Evolutionary conservation across 1,140 invertebrate species (phyloP), one percentile per base, ranked within the genome.

Genomic region (Batillaria attramentaria): DNA sequence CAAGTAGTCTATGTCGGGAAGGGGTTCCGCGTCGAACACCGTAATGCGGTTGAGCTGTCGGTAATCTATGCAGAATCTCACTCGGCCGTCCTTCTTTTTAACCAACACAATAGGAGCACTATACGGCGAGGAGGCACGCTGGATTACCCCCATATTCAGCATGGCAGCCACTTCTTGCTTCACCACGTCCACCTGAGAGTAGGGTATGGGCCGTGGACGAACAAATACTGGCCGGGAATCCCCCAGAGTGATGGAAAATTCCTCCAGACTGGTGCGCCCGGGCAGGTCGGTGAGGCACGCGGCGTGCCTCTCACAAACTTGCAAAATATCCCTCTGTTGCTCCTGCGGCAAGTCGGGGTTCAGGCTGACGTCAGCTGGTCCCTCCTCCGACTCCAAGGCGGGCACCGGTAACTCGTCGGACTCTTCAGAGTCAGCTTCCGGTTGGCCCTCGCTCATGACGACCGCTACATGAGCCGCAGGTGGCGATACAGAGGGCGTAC

Each of bases 1-100:
- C n/a, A n/a, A n/a, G n/a, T n/a, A 66, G 62, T 13, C 28, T 66
- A 8, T 66, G 62, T 31, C n/a, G 6, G 92, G 92, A 5, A 93
- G 79, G 82, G 93, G 93, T 81, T 92, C 93, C 46, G 81, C 86
- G 81, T 93, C 92, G 50, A 85, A 83, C 0, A 88, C 83, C 0
- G 89, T 93, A 0, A 81, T 84, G 74, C 5, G 16, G 81, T 93
- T 93, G 24, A 93, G 62, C 35, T 60, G 54, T 43, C 92, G 66
- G 82, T 87, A 93, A 83, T 93, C 91, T 0, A 93, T 81, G 79
- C 88, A 92, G 78, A 93, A 80, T 76, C 90, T 82, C 39, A 86
- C 70, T 60, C 85, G 74, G 62, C 91, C 87, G 87, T 93, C 86
- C 42, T 92, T 92, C 78, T 94, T 94, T 74, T 93, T 93, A 4